phyloP scores from a whole-genome alignment of 2,888 invertebrate genomes.

The Druceiella hillmani region DNA sequence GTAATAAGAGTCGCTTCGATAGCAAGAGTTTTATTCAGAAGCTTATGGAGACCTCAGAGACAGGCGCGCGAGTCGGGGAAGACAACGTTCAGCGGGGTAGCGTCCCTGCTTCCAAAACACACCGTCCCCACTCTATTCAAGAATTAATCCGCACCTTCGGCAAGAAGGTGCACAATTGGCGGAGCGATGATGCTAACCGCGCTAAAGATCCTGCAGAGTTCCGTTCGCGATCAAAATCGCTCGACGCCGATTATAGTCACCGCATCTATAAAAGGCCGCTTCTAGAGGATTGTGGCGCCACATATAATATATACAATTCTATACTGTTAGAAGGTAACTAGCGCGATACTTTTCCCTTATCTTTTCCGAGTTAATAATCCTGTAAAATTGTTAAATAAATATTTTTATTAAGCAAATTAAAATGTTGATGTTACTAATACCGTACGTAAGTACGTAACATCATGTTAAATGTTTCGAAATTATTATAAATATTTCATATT shows the following conservation, averaged over 20 bases:
- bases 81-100: constrained; percentile 31
- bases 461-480: too few species aligned
- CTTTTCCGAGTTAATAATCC: too few species aligned
- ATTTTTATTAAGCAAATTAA: not conserved
- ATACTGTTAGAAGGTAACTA: constrained; percentile 67
- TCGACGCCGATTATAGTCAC: constrained; percentile 57
- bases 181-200: constrained; percentile 54
- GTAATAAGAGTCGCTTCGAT: constrained; percentile 34
- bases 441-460: not conserved
- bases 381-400: not conserved
- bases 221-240: constrained; percentile 70
- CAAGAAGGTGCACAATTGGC: constrained; percentile 69
- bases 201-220: constrained; percentile 58
- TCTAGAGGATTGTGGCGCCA: constrained; percentile 72
- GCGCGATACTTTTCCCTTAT: not conserved
- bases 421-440: not conserved
- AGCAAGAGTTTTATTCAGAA: constrained; percentile 45
- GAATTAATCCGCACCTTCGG: constrained; percentile 72
- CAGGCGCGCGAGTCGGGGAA: constrained; percentile 35
- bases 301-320: constrained; percentile 74
- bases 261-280: constrained; percentile 37
- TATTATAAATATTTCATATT: too few species aligned
- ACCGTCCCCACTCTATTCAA: constrained; percentile 68
- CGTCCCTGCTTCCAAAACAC: constrained; percentile 31
- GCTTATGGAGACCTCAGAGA: constrained; percentile 36